Conservation (phyloP, 2,113 vertebrate genomes). For the Orientallactaga bullata region DNA sequence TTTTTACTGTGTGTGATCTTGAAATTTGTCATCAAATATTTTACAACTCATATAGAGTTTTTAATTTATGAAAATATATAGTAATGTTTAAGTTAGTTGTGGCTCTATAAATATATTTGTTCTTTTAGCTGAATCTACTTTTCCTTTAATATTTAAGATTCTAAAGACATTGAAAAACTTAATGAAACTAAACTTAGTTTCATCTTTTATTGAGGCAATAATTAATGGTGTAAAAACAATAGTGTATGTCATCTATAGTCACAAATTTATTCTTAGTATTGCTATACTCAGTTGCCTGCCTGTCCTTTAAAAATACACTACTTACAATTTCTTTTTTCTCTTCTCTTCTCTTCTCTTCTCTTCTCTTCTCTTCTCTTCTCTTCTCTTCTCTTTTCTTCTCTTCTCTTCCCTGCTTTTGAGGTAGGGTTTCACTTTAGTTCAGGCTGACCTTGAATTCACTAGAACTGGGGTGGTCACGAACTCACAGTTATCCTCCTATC, state of each 20-base stretch:
- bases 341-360: too few relatives aligned
- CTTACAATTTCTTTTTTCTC: too few relatives aligned
- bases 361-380: too few relatives aligned
- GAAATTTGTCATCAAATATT: slow-evolving; percentile 14
- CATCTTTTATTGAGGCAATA: slow-evolving; percentile 1
- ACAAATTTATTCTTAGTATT: slow-evolving; percentile 51
- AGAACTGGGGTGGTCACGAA: too few relatives aligned
- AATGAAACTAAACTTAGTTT: slow-evolving; percentile 30
- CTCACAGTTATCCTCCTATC: too few relatives aligned
- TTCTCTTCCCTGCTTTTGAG: too few relatives aligned
- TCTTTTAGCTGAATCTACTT: slow-evolving; percentile 38
- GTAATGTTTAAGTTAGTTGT: slow-evolving; percentile 49
- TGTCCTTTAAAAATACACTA: slow-evolving; percentile 20
- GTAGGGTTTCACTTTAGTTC: too few relatives aligned
- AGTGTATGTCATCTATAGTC: background rate
- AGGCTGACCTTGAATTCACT: too few relatives aligned
- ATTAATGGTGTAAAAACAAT: background rate
- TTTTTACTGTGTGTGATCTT: background rate
- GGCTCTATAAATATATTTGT: slow-evolving; percentile 1
- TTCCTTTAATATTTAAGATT: slow-evolving; percentile 50
- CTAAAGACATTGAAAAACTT: background rate
- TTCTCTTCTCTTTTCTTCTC: too few relatives aligned
- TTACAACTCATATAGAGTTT: background rate
- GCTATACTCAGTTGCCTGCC: background rate
- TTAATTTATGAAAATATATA: slow-evolving; percentile 38